These are phyloP conservation scores for Turritopsis rubra DNA, from an alignment of 30 jellyfish, hydroid and myxozoan species.

Conservation along the genomic window DNA sequence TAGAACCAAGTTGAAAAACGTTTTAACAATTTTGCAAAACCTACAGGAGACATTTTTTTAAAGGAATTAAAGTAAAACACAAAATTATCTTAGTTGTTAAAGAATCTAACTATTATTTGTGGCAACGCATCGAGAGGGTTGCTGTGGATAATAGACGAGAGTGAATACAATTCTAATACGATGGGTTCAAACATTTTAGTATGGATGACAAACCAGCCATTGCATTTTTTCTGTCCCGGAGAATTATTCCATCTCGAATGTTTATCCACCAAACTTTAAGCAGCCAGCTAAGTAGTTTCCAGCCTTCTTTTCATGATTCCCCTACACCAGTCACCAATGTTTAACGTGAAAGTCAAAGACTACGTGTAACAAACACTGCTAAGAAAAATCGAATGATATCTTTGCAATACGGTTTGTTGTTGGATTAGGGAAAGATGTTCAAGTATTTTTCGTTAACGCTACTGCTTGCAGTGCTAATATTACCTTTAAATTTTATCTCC, in stretches of 20 bases:
- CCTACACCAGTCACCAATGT: background rate
- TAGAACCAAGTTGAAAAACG: background rate
- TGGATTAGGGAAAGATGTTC: conserved; percentile 43
- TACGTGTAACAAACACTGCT: background rate
- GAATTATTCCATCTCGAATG: background rate
- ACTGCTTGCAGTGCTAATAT: conserved; percentile 41
- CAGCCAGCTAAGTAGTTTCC: conserved; percentile 17
- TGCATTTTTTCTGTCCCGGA: background rate
- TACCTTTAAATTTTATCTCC: conserved; percentile 6
- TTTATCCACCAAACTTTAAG: conserved; percentile 2
- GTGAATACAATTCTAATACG: background rate
- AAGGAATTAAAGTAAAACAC: background rate
- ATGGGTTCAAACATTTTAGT: background rate
- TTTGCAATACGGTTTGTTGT: conserved; percentile 1
- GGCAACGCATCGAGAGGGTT: background rate
- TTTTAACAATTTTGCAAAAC: background rate
- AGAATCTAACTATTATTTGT: background rate
- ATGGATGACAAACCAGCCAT: background rate
- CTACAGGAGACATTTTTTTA: background rate
- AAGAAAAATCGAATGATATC: background rate
- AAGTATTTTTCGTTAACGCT: conserved; percentile 36
- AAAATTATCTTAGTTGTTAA: background rate
- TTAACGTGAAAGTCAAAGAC: background rate
- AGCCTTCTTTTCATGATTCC: background rate
- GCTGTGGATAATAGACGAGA: background rate